phyloP scores from a whole-genome alignment of 2,113 vertebrate genomes.

The Noturus placidus region DNA sequence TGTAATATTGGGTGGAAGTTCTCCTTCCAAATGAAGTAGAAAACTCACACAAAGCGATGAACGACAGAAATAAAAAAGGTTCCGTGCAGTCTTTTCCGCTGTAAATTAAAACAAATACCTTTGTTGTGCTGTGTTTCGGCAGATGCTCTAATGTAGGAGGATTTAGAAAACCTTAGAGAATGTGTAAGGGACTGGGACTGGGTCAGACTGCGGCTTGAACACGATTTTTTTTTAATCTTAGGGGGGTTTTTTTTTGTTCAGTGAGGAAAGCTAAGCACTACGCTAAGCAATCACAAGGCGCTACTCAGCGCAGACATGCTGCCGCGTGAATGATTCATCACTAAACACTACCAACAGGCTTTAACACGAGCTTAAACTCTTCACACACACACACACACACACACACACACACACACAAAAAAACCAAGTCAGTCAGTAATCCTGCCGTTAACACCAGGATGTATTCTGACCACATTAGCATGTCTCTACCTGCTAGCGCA shows the following conservation, averaged over 20 bases:
- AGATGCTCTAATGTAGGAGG: background rate
- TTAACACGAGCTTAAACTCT: background rate
- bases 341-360: background rate
- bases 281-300: background rate
- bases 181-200: background rate
- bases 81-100: background rate
- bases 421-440: background rate
- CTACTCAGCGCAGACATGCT: background rate
- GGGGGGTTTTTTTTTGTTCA: background rate
- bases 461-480: background rate
- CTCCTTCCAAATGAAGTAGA: background rate
- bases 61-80: background rate
- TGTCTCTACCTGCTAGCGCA: constrained; percentile 24
- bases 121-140: background rate
- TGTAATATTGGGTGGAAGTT: background rate
- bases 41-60: background rate
- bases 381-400: no score
- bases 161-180: background rate
- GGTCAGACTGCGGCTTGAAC: background rate
- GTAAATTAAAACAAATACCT: background rate
- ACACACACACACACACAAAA: no score
- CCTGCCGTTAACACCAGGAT: background rate
- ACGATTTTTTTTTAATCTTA: background rate
- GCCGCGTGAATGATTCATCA: background rate
- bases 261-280: background rate